Conservation (phyloP, 1,140 invertebrate genomes). For the Caenorhabditis remanei region DNA sequence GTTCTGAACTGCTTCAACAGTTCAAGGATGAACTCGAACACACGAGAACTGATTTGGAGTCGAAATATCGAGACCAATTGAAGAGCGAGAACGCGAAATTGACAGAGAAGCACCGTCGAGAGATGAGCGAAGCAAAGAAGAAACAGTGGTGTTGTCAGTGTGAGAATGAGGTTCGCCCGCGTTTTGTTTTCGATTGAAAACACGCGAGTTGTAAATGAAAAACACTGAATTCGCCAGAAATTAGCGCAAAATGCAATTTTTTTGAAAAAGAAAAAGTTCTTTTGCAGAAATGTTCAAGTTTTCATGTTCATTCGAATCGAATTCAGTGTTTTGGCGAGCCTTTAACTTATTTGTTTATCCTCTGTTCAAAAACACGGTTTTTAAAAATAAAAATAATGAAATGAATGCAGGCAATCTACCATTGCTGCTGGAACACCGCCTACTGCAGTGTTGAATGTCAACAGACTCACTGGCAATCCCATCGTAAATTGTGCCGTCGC, state of each 20-base stretch:
- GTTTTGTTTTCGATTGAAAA: background rate
- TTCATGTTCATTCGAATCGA: too few species aligned
- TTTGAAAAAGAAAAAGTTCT: too few species aligned
- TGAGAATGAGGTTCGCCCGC: conserved; percentile 58
- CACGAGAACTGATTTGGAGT: conserved; percentile 69
- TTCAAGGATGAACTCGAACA: conserved; percentile 77
- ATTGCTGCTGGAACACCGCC: conserved; percentile 91
- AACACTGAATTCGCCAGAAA: too few species aligned
- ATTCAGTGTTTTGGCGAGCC: too few species aligned
- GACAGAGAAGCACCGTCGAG: conserved; percentile 83
- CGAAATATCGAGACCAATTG: conserved; percentile 82
- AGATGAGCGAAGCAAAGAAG: conserved; percentile 85
- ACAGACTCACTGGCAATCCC: background rate
- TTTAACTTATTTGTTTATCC: too few species aligned
- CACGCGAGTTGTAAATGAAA: too few species aligned
- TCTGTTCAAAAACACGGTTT: background rate
- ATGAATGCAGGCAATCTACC: conserved; percentile 85
- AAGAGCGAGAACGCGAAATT: conserved; percentile 83
- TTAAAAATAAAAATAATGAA: background rate
- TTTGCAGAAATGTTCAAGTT: too few species aligned
- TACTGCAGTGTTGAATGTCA: conserved; percentile 79
- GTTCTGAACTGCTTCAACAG: conserved; percentile 75
- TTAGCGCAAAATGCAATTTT: too few species aligned
- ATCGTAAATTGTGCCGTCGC: background rate
- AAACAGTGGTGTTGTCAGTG: conserved; percentile 83